Evolutionary conservation across 2,888 invertebrate genomes (phyloP).

Genomic region (Sinodicranocentrus sp.): DNA sequence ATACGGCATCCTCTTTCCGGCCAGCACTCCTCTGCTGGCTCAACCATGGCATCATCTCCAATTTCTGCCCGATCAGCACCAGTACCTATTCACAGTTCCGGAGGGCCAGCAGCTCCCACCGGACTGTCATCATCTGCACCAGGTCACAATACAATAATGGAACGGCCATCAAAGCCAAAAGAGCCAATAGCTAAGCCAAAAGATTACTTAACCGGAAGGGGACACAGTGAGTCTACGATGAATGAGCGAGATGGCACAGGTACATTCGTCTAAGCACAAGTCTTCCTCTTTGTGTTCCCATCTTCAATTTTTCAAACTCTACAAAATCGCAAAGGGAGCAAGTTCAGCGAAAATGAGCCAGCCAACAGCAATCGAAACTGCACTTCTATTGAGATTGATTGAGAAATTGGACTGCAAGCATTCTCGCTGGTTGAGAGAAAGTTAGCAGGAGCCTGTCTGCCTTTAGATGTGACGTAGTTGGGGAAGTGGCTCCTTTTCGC

Average conservation of each 20-base stretch:
- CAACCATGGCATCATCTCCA: conserved; percentile 75
- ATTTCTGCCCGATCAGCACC: conserved; percentile 75
- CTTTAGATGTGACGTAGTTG: no score
- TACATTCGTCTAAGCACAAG: conserved; percentile 20
- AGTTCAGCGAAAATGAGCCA: no score
- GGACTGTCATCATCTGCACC: conserved; percentile 63
- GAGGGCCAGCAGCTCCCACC: conserved; percentile 39
- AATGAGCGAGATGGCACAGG: conserved; percentile 69
- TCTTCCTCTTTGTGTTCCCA: no score
- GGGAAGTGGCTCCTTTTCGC: no score
- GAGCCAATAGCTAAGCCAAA: conserved; percentile 63
- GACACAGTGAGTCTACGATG: conserved; percentile 42
- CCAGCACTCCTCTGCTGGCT: conserved; percentile 74
- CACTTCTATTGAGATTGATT: no score
- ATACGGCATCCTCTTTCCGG: conserved; percentile 70
- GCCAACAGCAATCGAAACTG: no score
- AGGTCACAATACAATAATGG: conserved; percentile 63
- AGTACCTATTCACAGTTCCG: conserved; percentile 70
- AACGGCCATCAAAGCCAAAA: conserved; percentile 52
- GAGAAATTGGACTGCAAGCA: no score
- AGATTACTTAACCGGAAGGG: conserved; percentile 58
- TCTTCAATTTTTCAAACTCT: no score
- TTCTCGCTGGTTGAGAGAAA: no score
- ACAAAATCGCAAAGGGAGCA: no score
- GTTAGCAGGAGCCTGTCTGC: no score